These are phyloP conservation scores for Hiodon alosoides DNA, from an alignment of 2,113 vertebrate genomes.

Conservation along the genomic window DNA sequence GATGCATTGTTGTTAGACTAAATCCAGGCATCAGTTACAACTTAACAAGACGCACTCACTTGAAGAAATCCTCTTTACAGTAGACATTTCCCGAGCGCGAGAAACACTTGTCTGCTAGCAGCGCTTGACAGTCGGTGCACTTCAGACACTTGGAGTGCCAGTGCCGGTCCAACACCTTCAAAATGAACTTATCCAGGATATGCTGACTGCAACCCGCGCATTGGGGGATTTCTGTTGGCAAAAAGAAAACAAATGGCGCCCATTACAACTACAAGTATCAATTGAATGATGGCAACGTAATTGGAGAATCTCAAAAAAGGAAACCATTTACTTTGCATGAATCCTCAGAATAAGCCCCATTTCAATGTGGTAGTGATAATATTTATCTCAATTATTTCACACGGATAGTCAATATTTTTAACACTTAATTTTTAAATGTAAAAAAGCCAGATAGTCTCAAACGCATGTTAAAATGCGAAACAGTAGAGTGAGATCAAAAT, in stretches of 20 bases:
- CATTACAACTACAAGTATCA: conserved; percentile 6
- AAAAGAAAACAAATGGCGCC: conserved; percentile 10
- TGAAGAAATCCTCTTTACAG: conserved; percentile 99
- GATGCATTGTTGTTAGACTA: background rate
- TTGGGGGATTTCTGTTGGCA: conserved; percentile 84
- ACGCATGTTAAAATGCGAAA: background rate
- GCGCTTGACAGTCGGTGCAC: conserved; percentile 92
- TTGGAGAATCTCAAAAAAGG: background rate
- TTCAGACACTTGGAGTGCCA: conserved; percentile 98
- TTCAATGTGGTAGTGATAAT: background rate
- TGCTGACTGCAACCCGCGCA: conserved; percentile 96
- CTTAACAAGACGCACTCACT: conserved; percentile 67
- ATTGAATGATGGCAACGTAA: background rate
- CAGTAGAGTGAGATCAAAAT: background rate
- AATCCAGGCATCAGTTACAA: background rate
- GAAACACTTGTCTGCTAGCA: conserved; percentile 93
- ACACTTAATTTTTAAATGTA: too few species aligned
- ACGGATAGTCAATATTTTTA: background rate
- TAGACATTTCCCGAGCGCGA: conserved; percentile 89
- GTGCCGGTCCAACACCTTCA: conserved; percentile 96
- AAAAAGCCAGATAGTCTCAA: too few species aligned
- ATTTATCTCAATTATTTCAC: background rate
- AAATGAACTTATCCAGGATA: conserved; percentile 97
- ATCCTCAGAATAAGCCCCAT: too few species aligned
- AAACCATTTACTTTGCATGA: background rate